Base-by-base conservation (phyloP, 2,113 vertebrate species). In the Gallinago paraguaiae region DNA sequence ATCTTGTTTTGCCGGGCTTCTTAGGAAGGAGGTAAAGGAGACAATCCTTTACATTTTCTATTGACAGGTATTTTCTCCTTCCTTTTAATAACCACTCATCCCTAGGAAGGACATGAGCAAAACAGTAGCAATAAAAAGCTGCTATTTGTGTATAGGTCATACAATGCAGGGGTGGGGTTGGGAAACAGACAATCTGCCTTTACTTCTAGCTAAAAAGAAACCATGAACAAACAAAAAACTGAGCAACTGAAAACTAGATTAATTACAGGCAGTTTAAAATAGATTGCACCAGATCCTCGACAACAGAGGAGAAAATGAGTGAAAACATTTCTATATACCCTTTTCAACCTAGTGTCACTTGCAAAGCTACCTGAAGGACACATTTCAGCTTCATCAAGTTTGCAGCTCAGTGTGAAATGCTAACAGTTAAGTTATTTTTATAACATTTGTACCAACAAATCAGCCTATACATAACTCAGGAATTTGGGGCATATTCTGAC, bases 381-480 rank as follows among this genome's bases (percentile, higher is more conserved):
- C 13, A 50, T 75, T 93, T 87, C 74, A 75, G 65, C 31, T 85
- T 86, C 48, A 72, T 53, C 72, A 82, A 93, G 75, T 90, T 85
- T 68, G 53, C 56, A 93, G 37, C 53, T 82, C 30, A 68, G 53
- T 88, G 79, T 90, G 75, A 94, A 92, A 87, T 43, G 41, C 7
- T 80, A 88, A 83, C 41, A 87, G 70, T 68, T 91, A 75, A 1
- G 74, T 82, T 67, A 90, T 81, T 96, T 93, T 92, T 90, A 20
- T 78, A 86, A 50, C n/a, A 72, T 68, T 70, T 70, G 13, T 77
- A 80, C 59, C 15, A 68, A 51, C 25, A 81, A 63, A 88, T 93
- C 51, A 86, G 16, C 48, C 69, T 77, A 54, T 8, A 54, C 3
- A 37, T 67, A 94, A 70, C 69, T 67, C 41, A 43, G 17, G 16